Percentiles rank a stretch among this genome's conserved stretches.
Conservation (phyloP, 1,140 invertebrate species). For the Nephila pilipes region DNA sequence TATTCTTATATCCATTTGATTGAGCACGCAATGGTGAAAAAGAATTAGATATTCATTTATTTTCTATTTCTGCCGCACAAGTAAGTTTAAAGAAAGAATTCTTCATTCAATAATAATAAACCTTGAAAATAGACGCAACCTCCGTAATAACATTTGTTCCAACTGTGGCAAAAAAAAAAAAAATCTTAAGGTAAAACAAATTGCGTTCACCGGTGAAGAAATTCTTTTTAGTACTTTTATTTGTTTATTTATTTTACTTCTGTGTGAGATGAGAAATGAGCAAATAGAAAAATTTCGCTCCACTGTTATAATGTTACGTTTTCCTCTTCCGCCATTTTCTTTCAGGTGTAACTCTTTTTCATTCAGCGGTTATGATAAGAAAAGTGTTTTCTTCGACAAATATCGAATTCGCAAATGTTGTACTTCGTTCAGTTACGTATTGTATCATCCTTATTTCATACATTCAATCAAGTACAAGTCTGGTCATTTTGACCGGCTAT, state of each 20-base stretch:
- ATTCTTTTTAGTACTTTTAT: not conserved
- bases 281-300: slow-evolving; percentile 7
- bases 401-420: slow-evolving; percentile 45
- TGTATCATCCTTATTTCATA: no score
- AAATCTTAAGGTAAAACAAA: not conserved
- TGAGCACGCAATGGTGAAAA: not conserved
- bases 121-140: slow-evolving; percentile 17
- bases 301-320: slow-evolving; percentile 2
- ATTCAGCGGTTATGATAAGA: not conserved
- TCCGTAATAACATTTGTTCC: slow-evolving; percentile 19
- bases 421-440: no score
- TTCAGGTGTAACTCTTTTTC: not conserved
- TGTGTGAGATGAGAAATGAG: not conserved
- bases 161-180: not conserved
- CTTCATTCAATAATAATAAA: slow-evolving; percentile 32
- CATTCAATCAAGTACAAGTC: no score
- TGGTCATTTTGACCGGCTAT: no score
- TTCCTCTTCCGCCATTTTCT: not conserved
- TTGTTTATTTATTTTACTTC: not conserved
- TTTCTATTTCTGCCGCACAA: slow-evolving; percentile 17
- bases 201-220: not conserved
- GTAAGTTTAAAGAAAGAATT: slow-evolving; percentile 6
- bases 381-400: slow-evolving; percentile 29
- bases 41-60: slow-evolving; percentile 30
- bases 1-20: not conserved